phyloP scores from a whole-genome alignment of 92 coral and sea anemone genomes.

The Montipora capitata region DNA sequence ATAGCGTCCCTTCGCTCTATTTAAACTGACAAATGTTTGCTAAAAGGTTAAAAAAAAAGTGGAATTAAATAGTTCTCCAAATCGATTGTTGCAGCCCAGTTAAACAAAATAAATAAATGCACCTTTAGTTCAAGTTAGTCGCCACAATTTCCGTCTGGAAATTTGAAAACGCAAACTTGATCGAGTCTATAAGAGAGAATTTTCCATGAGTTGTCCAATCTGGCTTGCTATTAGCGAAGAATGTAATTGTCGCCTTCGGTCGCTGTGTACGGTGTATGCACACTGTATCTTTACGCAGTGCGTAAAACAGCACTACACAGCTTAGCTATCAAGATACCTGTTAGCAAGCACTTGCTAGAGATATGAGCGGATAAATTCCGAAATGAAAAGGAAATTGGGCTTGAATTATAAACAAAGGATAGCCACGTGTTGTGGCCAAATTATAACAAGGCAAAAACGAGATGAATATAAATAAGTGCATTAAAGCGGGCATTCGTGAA shows the following conservation, averaged over 20 bases:
- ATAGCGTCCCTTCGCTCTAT: background rate
- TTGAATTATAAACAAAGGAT: constrained; percentile 7
- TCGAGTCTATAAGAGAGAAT: too few species aligned
- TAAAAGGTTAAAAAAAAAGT: background rate
- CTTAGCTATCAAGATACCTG: background rate
- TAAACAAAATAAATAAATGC: background rate
- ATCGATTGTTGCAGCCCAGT: background rate
- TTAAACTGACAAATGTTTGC: background rate
- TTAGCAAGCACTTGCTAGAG: background rate
- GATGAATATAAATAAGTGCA: constrained; percentile 28
- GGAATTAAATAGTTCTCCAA: background rate
- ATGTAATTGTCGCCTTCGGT: background rate
- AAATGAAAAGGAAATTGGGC: background rate
- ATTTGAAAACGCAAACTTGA: background rate
- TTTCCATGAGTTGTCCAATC: background rate
- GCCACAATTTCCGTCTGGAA: background rate
- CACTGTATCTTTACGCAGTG: background rate
- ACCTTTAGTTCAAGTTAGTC: background rate
- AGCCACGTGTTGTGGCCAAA: constrained; percentile 48
- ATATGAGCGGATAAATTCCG: background rate
- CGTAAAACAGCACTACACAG: background rate
- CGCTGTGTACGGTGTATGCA: background rate
- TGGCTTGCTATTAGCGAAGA: constrained; percentile 7
- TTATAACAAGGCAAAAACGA: constrained; percentile 34
- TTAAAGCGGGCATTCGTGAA: constrained; percentile 20